Conservation (phyloP, 2,113 vertebrate species). For the Xenopus laevis region DNA sequence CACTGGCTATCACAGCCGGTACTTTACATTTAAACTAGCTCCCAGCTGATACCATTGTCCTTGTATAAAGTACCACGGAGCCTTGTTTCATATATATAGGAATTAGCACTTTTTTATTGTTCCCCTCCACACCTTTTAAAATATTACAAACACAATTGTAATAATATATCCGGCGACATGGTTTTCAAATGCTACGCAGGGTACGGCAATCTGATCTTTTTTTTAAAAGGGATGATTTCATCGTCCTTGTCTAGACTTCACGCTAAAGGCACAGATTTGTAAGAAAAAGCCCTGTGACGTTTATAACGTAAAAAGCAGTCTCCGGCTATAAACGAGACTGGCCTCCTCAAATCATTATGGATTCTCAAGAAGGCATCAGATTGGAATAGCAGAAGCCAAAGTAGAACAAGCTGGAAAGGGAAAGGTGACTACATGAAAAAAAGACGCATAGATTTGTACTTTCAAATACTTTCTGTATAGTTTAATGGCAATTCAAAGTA, state of each 20-base stretch:
- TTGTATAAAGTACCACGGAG: not conserved
- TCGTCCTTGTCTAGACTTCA: constrained; percentile 55
- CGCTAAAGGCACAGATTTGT: constrained; percentile 45
- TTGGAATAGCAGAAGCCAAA: constrained; percentile 32
- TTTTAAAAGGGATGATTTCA: constrained; percentile 51
- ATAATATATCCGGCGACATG: constrained; percentile 19
- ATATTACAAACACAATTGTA: not conserved
- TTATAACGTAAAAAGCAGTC: constrained; percentile 22
- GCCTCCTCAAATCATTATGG: constrained; percentile 44
- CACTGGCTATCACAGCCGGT: not conserved
- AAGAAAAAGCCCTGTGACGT: constrained; percentile 36
- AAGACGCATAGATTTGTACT: no score
- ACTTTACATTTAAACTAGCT: constrained; percentile 7
- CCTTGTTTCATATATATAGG: not conserved
- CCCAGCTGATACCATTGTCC: not conserved
- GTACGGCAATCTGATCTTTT: constrained; percentile 45
- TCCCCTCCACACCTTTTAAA: no score
- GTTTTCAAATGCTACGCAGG: constrained; percentile 32
- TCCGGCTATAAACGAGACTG: constrained; percentile 1
- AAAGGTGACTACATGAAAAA: not conserved
- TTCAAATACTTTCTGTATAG: no score
- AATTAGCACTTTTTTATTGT: not conserved
- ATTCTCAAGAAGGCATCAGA: constrained; percentile 3
- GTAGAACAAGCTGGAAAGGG: not conserved
- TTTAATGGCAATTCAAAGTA: constrained; percentile 2